Percentiles rank a stretch among this genome's conserved stretches.
phyloP scores from a whole-genome alignment of 2,797 vertebrate genomes.

The Malacoctenus gilli region DNA sequence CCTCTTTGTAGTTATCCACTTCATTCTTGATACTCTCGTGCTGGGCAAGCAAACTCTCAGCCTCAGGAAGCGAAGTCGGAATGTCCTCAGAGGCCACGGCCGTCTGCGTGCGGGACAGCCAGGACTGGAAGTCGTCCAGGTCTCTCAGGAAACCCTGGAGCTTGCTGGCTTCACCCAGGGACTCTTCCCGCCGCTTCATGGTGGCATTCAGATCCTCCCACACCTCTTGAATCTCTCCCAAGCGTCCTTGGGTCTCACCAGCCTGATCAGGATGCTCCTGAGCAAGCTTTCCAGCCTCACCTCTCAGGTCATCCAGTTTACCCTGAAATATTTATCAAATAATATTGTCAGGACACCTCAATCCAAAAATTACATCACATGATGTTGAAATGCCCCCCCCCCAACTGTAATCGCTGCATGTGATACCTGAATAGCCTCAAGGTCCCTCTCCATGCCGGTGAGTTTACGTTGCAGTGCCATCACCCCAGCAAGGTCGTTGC shows the following conservation, averaged over 20 bases:
- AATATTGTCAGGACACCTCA: constrained; percentile 2
- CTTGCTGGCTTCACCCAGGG: constrained; percentile 90
- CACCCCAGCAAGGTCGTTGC: constrained; percentile 92
- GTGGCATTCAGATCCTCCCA: constrained; percentile 90
- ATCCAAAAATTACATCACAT: no score
- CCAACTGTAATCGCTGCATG: constrained; percentile 46
- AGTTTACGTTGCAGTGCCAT: constrained; percentile 94
- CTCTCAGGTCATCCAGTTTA: constrained; percentile 86
- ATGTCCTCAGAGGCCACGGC: constrained; percentile 92
- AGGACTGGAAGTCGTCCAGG: constrained; percentile 92
- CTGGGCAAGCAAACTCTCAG: constrained; percentile 87
- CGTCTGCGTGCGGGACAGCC: constrained; percentile 91
- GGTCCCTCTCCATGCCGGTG: constrained; percentile 91
- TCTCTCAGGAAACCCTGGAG: constrained; percentile 94
- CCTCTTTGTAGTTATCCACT: constrained; percentile 90
- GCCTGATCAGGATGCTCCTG: constrained; percentile 86
- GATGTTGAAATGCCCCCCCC: neutral
- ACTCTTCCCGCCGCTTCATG: constrained; percentile 90
- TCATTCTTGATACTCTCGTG: constrained; percentile 92
- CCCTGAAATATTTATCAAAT: constrained; percentile 67
- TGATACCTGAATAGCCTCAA: constrained; percentile 93
- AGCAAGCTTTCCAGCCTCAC: constrained; percentile 85
- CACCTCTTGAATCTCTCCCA: constrained; percentile 85
- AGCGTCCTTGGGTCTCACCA: constrained; percentile 78
- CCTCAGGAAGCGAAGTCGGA: constrained; percentile 88